A percentile compares a stretch with the other conserved stretches of the same genome.
Conservation (phyloP, 2,113 vertebrate species). For the Puffinus mauretanicus region DNA sequence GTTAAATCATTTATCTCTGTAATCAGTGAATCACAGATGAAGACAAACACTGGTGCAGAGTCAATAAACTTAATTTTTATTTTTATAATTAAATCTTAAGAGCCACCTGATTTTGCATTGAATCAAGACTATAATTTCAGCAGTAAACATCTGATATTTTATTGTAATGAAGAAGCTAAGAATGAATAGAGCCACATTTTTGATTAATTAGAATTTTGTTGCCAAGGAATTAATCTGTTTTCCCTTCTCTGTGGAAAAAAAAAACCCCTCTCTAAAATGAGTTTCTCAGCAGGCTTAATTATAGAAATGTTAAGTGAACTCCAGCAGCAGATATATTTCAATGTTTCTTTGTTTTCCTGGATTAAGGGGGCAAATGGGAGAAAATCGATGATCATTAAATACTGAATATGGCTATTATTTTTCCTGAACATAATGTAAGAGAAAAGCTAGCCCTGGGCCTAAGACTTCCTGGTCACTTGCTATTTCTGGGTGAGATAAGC, state of each 20-base stretch:
- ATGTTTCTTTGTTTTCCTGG: constrained; percentile 4
- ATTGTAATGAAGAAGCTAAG: constrained; percentile 35
- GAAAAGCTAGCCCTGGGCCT: background rate
- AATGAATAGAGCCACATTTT: constrained; percentile 52
- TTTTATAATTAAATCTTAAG: constrained; percentile 51
- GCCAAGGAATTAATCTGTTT: constrained; percentile 73
- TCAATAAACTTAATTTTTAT: constrained; percentile 47
- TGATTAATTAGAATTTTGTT: constrained; percentile 76
- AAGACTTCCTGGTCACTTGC: background rate
- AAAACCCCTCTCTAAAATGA: constrained; percentile 39
- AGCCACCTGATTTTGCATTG: constrained; percentile 31
- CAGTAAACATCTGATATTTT: constrained; percentile 50
- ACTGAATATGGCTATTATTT: background rate
- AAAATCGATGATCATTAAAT: background rate
- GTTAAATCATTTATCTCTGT: background rate
- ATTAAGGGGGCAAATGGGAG: background rate
- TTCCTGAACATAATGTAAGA: background rate
- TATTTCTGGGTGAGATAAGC: background rate
- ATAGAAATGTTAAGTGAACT: constrained; percentile 59
- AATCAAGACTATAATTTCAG: constrained; percentile 20
- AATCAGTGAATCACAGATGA: constrained; percentile 29
- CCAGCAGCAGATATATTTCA: constrained; percentile 39
- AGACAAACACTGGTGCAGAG: background rate
- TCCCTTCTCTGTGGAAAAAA: constrained; percentile 25
- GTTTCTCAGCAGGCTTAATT: constrained; percentile 68